Base-by-base conservation (phyloP, 2,797 vertebrate genomes). In the Gadopsis marmoratus region DNA sequence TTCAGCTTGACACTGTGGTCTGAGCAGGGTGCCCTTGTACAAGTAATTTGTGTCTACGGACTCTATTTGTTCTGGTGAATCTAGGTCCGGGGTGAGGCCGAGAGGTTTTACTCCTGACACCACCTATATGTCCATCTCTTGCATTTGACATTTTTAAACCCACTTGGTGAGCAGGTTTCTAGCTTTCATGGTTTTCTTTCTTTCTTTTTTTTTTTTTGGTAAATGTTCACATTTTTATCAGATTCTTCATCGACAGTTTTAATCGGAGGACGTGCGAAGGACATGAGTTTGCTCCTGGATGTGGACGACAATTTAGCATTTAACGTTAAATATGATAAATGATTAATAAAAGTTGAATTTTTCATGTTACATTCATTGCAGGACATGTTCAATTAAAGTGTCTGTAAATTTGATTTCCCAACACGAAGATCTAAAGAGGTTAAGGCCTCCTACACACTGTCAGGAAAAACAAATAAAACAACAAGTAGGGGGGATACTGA, bases 121-220 rank as follows among this genome's bases (percentile, higher is more conserved):
- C 70, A 78, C 81, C 19, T 75, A 87, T 91, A 91, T 86, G 86
- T 87, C 54, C 66, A 69, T 63, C 48, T 63, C 48, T 72, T 89
- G 89, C 90, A 89, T 91, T 82, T 86, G 51, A 82, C 48, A 69
- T 26, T 54, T 71, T 43, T 54, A 81, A 81, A 76, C 71, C 17
- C 73, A 53, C 60, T 55, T n/a, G 11, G 2, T 47, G 59, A 58
- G 26, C 58, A 61, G n/a, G 23, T 26, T 66, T 14, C 2, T 23
- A 26, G 26, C 26, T 26, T 26, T 26, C 26, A 13, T 45, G n/a
- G 7, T 8, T 7, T 8, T 12, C 59, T 0, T 33, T 39, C 0
- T 33, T 71, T 33, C 29, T 9, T 7, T 26, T 26, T 11, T n/a
- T 29, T 64, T 35, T 39, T 26, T 9, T 5, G 19, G 2, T 17